Evolutionary conservation across 2,113 vertebrate species (phyloP), one percentile per base, ranked within the genome.

Genomic region (Thamnaconus septentrionalis): DNA sequence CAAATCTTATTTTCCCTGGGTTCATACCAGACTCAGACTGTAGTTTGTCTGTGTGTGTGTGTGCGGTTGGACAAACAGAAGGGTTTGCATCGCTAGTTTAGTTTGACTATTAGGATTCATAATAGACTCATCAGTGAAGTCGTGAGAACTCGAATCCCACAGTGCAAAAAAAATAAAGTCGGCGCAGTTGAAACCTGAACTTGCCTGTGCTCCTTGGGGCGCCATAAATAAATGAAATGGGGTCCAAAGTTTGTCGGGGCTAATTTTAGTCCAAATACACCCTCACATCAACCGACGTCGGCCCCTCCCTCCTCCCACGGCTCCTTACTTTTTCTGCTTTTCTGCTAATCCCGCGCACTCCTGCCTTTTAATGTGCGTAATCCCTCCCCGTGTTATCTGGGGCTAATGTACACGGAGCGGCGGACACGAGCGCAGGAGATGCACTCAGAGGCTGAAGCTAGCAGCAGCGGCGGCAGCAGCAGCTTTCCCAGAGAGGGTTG

Each of bases 401-500:
- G 69, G 68, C 62, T 78, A 80, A 76, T 48, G 74, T 70, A 68
- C 64, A 45, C 66, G 79, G 62, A 62, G 50, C 10, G 56, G 49
- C 64, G 41, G 53, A 67, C 66, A 54, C 41, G 64, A 76, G 71
- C 55, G 77, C 64, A 76, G 69, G 76, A 76, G 81, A 80, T 80
- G 76, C 71, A 63, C 69, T 79, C 53, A 45, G 79, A 54, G 82
- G 75, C 81, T 81, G 56, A 59, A 83, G 80, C 62, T 70, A 59
- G 77, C 68, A 62, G 80, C 78, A 59, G 77, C 68, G 60, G 80
- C 78, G 18, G 77, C 68, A 60, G 80, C 18, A 31, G 18, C 18
- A 31, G 18, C 78, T 31, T 90, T 88, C 87, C 88, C 82, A 82
- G 75, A 90, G 88, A 88, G 85, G 84, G 88, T 88, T 88, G 85